Evolutionary conservation across 2,113 vertebrate genomes (phyloP).

Genomic region (Leuciscus idus): DNA sequence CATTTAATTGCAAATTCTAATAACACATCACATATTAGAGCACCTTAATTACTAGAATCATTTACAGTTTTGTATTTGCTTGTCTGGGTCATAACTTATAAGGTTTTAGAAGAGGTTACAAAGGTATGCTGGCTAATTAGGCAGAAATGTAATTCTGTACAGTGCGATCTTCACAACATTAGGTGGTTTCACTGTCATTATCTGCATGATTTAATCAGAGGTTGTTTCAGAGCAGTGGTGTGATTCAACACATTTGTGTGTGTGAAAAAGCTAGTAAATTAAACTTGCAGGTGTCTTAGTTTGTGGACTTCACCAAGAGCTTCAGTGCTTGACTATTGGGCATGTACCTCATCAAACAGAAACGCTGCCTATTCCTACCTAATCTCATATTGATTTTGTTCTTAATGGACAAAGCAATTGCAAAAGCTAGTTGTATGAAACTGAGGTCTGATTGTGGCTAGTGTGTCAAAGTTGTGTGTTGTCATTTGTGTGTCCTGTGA

Average conservation of each 20-base stretch:
- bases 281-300: too few species aligned
- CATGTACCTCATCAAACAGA: constrained; percentile 27
- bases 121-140: constrained; percentile 12
- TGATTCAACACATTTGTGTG: background rate
- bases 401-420: constrained; percentile 40
- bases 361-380: constrained; percentile 28
- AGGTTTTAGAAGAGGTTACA: background rate
- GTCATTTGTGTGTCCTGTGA: background rate
- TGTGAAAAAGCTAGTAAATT: constrained; percentile 12
- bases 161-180: background rate
- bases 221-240: background rate
- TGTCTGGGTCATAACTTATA: background rate
- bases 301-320: constrained; percentile 15
- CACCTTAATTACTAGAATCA: background rate
- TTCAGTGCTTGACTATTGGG: background rate
- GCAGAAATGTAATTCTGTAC: background rate
- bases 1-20: background rate
- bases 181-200: background rate
- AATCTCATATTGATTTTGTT: constrained; percentile 46
- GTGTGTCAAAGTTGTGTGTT: background rate
- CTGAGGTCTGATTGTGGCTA: constrained; percentile 5
- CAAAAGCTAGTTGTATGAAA: constrained; percentile 26
- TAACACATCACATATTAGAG: background rate
- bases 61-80: constrained; percentile 16
- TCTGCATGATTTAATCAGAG: background rate